Evolutionary conservation across 2,797 vertebrate genomes (phyloP).

Genomic region (Pterois miles): DNA sequence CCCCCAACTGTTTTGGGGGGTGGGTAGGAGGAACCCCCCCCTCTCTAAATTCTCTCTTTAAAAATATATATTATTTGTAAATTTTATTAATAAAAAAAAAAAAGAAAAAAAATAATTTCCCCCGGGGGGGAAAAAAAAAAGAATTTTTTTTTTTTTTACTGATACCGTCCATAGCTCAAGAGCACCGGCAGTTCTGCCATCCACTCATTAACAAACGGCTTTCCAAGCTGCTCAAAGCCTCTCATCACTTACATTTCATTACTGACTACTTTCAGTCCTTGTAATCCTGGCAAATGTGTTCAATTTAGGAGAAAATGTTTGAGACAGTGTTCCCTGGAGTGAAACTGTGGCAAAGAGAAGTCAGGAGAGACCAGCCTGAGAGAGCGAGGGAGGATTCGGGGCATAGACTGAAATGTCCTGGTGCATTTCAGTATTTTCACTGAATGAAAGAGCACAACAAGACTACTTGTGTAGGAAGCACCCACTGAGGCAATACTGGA

Average conservation of each 20-base stretch:
- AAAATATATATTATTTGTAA: too few species aligned
- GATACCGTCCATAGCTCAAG: neutral
- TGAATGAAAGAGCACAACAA: slow-evolving; percentile 19
- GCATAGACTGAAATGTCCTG: neutral
- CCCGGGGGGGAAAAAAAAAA: too few species aligned
- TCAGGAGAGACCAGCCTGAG: neutral
- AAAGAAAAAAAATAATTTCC: too few species aligned
- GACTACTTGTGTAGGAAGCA: slow-evolving; percentile 6
- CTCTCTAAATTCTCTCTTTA: too few species aligned
- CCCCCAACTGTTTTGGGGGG: too few species aligned
- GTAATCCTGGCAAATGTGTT: slow-evolving; percentile 36
- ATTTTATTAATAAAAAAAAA: too few species aligned
- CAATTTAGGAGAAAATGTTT: slow-evolving; percentile 19
- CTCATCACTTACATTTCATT: slow-evolving; percentile 30
- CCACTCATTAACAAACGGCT: slow-evolving; percentile 4
- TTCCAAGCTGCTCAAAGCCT: slow-evolving; percentile 29
- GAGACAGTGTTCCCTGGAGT: slow-evolving; percentile 12
- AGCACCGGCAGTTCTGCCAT: slow-evolving; percentile 1
- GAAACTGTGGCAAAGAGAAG: slow-evolving; percentile 10
- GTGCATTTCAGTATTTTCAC: slow-evolving; percentile 10
- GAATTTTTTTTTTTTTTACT: too few species aligned
- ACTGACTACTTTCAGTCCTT: slow-evolving; percentile 17
- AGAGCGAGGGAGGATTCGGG: slow-evolving; percentile 3
- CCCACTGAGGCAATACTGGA: slow-evolving; percentile 15
- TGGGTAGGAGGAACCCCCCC: too few species aligned